phyloP scores from a whole-genome alignment of 2,113 vertebrate species.

The Hemiprocne comata region DNA sequence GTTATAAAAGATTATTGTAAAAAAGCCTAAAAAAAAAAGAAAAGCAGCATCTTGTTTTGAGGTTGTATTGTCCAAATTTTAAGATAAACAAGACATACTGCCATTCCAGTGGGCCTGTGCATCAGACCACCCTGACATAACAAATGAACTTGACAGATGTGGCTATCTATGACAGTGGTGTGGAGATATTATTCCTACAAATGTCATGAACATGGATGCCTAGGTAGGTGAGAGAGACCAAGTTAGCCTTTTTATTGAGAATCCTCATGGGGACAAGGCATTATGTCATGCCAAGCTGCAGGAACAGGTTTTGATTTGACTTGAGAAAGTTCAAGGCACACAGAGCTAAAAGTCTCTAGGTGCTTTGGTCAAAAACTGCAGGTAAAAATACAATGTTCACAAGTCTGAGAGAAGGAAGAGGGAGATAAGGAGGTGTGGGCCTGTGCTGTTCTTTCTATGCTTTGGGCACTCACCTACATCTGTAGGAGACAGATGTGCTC shows the following conservation, averaged over 20 bases:
- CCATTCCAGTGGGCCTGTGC: background rate
- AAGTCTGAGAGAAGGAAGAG: background rate
- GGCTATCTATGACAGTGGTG: background rate
- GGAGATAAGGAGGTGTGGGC: background rate
- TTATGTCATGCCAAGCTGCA: background rate
- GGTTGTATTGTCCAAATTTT: background rate
- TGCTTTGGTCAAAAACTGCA: background rate
- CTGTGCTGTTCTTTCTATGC: background rate
- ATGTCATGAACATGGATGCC: background rate
- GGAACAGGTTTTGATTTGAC: background rate
- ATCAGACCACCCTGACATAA: background rate
- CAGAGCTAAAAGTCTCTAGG: background rate
- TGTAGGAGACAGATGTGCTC: background rate
- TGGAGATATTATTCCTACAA: background rate
- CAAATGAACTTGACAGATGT: background rate
- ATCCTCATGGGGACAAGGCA: background rate
- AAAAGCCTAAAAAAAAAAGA: background rate
- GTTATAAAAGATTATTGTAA: background rate
- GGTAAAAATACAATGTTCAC: background rate
- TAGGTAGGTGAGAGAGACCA: background rate
- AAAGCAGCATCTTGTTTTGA: background rate
- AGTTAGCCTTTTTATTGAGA: background rate
- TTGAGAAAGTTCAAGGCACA: background rate
- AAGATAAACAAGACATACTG: background rate
- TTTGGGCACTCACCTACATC: background rate